Conservation (phyloP, 2,797 vertebrate genomes). For the Tokudaia muenninki region DNA sequence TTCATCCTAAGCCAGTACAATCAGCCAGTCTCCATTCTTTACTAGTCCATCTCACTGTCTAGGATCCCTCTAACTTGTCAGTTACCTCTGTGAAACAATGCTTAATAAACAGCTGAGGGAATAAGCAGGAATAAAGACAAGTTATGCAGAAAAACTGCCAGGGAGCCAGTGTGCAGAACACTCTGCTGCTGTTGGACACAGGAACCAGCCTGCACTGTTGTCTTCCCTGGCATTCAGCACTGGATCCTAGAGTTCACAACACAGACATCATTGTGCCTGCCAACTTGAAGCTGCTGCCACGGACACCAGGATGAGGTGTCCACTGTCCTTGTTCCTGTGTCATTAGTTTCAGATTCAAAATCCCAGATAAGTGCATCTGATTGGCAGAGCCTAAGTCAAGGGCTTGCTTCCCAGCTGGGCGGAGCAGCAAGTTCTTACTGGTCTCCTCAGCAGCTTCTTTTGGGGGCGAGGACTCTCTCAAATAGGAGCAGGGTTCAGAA, state of each 20-base stretch:
- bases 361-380: conserved; percentile 77
- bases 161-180: not conserved
- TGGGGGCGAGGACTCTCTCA: conserved; percentile 12
- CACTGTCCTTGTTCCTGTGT: conserved; percentile 73
- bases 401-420: conserved; percentile 62
- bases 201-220: not conserved
- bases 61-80: not conserved
- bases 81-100: not conserved
- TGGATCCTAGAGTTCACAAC: conserved; percentile 52
- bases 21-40: not conserved
- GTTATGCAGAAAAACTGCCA: not conserved
- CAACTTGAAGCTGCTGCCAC: conserved; percentile 65
- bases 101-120: not conserved
- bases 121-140: conserved; percentile 34
- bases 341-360: conserved; percentile 80
- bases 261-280: conserved; percentile 50
- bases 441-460: conserved; percentile 35
- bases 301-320: conserved; percentile 69
- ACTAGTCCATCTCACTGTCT: not conserved
- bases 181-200: not conserved
- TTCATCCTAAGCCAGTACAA: not conserved
- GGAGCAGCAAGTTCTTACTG: conserved; percentile 12
- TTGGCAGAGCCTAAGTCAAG: conserved; percentile 68
- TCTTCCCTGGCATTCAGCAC: conserved; percentile 34
- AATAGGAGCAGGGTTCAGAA: not conserved